Evolutionary conservation across 1,140 invertebrate genomes (phyloP).

Genomic region (honey bee (Apis mellifera)): DNA sequence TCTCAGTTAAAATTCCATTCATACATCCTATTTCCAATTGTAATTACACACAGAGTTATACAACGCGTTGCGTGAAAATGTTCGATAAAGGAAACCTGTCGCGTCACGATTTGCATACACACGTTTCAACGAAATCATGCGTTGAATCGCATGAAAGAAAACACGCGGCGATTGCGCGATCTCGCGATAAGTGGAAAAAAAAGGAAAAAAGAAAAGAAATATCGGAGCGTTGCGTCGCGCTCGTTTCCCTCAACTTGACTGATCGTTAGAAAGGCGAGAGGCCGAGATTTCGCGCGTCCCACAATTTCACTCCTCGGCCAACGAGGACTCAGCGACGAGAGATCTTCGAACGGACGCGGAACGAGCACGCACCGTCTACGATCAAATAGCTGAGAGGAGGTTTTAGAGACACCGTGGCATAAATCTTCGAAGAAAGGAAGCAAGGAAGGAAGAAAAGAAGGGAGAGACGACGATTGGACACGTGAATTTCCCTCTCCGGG

Average conservation of each 20-base stretch:
- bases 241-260: background rate
- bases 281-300: background rate
- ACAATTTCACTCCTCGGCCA: background rate
- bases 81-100: no score
- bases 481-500: constrained; percentile 13
- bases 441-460: background rate
- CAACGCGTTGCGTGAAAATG: no score
- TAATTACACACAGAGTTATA: no score
- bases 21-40: no score
- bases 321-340: background rate
- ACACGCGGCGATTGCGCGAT: background rate
- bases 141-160: background rate
- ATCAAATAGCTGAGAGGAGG: background rate
- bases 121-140: no score
- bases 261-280: background rate
- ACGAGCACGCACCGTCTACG: background rate
- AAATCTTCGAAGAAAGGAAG: no score
- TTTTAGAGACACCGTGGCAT: background rate
- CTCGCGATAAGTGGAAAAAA: background rate
- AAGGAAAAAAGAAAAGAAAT: background rate
- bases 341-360: background rate
- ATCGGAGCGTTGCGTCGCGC: background rate
- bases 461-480: constrained; percentile 8
- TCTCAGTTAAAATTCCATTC: no score
- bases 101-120: no score